A percentile compares a stretch with the other conserved stretches of the same genome.
Evolutionary conservation across 2,113 vertebrate species (phyloP).

Genomic region (Clarias macrocephalus): DNA sequence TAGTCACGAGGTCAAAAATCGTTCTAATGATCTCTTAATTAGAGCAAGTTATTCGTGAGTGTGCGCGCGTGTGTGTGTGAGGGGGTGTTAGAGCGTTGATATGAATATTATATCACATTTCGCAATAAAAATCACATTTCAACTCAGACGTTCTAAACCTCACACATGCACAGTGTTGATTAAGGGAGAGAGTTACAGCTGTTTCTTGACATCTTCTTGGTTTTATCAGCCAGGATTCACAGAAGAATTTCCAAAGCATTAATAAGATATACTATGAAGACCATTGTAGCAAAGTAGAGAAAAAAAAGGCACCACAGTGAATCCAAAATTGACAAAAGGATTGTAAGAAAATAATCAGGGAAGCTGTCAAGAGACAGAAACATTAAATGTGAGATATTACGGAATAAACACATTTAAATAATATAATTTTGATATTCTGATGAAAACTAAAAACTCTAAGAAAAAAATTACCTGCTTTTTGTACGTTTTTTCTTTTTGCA

Average conservation of each 20-base stretch:
- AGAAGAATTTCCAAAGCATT: not conserved
- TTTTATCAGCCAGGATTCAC: not conserved
- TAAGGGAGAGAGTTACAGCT: not conserved
- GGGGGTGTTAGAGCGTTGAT: not conserved
- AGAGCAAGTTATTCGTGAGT: not conserved
- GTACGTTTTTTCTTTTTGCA: too few relatives aligned
- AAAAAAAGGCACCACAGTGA: not conserved
- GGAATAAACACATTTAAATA: too few relatives aligned
- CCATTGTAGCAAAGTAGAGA: not conserved
- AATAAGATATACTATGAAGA: not conserved
- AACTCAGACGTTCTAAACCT: constrained; percentile 5
- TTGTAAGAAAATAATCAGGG: not conserved
- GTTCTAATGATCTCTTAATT: not conserved
- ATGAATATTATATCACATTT: constrained; percentile 19
- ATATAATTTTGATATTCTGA: too few relatives aligned
- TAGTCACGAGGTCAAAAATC: constrained; percentile 1
- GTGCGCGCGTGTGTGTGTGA: not conserved
- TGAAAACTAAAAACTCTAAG: too few relatives aligned
- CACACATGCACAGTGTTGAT: constrained; percentile 1
- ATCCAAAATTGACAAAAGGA: not conserved
- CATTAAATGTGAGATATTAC: not conserved
- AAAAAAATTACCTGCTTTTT: too few relatives aligned
- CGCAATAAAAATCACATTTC: not conserved
- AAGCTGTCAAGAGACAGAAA: not conserved
- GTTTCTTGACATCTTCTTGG: not conserved